Evolutionary conservation across 2,888 invertebrate species (phyloP), one percentile per base, ranked within the genome.

Genomic region (Drosophila dives): DNA sequence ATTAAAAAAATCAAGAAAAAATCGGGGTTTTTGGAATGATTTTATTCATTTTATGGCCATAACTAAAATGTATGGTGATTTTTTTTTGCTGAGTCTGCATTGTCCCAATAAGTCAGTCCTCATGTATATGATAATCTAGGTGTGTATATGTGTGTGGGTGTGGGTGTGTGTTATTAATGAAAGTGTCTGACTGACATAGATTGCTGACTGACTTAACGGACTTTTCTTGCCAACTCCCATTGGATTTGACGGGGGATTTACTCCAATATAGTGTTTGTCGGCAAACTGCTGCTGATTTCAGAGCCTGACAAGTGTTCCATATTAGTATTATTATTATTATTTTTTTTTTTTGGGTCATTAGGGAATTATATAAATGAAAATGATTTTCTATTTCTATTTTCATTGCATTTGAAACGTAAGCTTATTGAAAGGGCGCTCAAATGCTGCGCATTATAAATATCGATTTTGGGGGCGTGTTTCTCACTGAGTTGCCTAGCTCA

Each of bases 371-470:
- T 53, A 80, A 59, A 38, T 60, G 64, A 69, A 80, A 59, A 55
- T 53, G 68, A 69, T 68, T 81, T 67, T 62, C 56, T 63, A 71
- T 65, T 67, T 61, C 75, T 69, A 64, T 72, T 69, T 62, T 64
- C 74, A 77, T 69, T 81, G 87, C 83, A 69, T 56, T 71, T 78
- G 81, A 83, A 77, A 75, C 72, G 83, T 75, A 85, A 77, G 85
- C 80, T 75, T 82, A 82, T 89, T 87, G 90, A 80, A 81, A 45
- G 74, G 55, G 63, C 73, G 64, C 72, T 88, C 88, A 86, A 83
- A 83, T 85, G 88, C 66, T 87, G 75, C 74, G 78, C 75, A 80
- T 87, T 86, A 89, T 82, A 82, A 85, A 80, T 89, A 86, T 86
- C 82, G 85, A 89, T 89, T 89, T 61, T 66, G 55, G 72, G 70